phyloP scores from a whole-genome alignment of 2,113 vertebrate species.

The Rana temporaria region DNA sequence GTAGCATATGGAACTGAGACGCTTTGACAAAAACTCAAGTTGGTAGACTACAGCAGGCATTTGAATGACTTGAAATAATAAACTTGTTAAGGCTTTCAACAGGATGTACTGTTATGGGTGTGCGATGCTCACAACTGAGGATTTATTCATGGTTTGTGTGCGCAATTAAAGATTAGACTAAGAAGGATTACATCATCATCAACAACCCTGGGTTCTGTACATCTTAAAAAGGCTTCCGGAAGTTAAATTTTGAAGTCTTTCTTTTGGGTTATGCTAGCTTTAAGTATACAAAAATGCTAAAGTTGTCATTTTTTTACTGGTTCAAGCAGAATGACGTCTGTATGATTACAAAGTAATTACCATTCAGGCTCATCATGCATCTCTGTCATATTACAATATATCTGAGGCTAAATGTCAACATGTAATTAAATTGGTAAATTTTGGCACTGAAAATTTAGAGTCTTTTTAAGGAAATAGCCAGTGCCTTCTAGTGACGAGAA shows the following conservation, averaged over 20 bases:
- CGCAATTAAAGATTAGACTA: slow-evolving; percentile 25
- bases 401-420: no score
- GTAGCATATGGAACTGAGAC: slow-evolving; percentile 46
- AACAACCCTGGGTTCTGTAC: not conserved
- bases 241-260: not conserved
- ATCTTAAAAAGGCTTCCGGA: not conserved
- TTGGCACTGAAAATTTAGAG: no score
- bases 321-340: no score
- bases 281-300: not conserved
- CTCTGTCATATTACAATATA: no score
- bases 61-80: slow-evolving; percentile 39
- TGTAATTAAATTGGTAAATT: no score
- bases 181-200: slow-evolving; percentile 25
- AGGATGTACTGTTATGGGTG: slow-evolving; percentile 36
- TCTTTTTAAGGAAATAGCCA: no score
- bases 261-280: not conserved
- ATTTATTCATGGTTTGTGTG: slow-evolving; percentile 26
- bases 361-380: no score
- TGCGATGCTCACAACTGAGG: slow-evolving; percentile 14
- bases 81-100: slow-evolving; percentile 35
- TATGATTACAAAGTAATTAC: no score
- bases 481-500: no score
- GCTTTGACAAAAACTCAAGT: slow-evolving; percentile 23
- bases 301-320: no score
- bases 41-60: slow-evolving; percentile 12